Percentiles rank a stretch among this genome's conserved stretches.
Conservation (phyloP, 2,888 invertebrate species). For the Leuctra nigra region DNA sequence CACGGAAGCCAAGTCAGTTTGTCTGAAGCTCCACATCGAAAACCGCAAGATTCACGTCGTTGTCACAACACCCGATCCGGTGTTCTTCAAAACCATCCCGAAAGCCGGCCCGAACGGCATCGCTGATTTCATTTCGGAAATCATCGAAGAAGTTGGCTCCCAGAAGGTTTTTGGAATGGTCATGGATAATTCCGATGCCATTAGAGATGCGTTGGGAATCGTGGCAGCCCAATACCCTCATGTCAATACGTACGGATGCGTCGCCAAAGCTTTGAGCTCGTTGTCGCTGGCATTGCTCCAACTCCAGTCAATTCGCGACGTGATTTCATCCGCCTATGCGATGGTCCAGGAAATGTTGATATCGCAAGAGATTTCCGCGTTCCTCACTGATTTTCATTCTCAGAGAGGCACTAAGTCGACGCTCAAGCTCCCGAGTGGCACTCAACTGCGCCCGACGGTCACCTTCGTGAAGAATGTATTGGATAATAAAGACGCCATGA, state of each 20-base stretch:
- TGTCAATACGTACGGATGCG: conserved; percentile 13
- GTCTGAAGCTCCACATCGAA: neutral
- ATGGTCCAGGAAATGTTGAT: conserved; percentile 29
- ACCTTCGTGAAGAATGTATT: conserved; percentile 30
- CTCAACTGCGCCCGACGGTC: conserved; percentile 29
- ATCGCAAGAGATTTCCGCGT: no score
- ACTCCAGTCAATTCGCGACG: no score
- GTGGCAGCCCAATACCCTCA: conserved; percentile 30
- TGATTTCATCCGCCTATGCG: no score
- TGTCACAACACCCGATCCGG: conserved; percentile 32
- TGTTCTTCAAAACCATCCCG: conserved; percentile 32
- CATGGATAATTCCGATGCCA: conserved; percentile 31
- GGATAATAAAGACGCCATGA: conserved; percentile 30
- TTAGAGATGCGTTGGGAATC: conserved; percentile 31
- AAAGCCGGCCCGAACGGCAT: no score
- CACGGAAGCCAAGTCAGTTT: neutral
- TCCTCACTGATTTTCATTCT: no score
- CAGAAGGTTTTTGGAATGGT: conserved; percentile 14
- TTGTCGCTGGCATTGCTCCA: conserved; percentile 27
- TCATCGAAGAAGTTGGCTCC: conserved; percentile 3
- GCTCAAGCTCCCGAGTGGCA: conserved; percentile 29
- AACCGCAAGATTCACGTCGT: conserved; percentile 33
- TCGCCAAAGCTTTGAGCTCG: conserved; percentile 32
- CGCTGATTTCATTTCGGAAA: conserved; percentile 25
- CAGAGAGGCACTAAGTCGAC: neutral